Evolutionary conservation across 2,113 vertebrate genomes (phyloP).

Genomic region (Cinclus mexicanus): DNA sequence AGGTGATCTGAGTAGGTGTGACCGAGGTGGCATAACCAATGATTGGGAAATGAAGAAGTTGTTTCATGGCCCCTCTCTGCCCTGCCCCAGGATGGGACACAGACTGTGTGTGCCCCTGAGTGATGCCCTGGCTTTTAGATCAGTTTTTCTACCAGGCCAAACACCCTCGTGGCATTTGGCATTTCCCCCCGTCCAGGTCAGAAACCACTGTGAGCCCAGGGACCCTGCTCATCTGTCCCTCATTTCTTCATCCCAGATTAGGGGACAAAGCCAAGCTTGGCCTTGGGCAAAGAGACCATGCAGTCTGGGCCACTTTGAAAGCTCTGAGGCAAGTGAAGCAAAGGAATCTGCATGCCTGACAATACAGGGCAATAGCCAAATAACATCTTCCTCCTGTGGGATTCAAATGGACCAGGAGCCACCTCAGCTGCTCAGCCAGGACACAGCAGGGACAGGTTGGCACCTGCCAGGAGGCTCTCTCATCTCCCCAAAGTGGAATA

Average conservation of each 20-base stretch:
- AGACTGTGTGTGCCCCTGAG: background rate
- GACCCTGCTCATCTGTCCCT: background rate
- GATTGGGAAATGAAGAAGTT: background rate
- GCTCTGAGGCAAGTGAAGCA: background rate
- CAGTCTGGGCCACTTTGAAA: background rate
- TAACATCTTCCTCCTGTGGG: background rate
- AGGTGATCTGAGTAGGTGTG: no score
- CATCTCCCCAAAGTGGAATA: background rate
- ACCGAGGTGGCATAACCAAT: background rate
- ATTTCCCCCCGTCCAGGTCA: accelerated
- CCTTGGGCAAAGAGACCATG: background rate
- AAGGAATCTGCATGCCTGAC: background rate
- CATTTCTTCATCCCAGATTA: background rate
- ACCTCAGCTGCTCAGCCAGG: background rate
- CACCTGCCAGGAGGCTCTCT: background rate
- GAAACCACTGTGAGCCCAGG: background rate
- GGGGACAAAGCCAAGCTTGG: background rate
- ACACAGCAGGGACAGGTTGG: background rate
- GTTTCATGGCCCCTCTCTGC: background rate
- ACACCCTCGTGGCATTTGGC: accelerated
- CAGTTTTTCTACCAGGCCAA: background rate
- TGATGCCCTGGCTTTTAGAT: background rate
- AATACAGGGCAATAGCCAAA: background rate
- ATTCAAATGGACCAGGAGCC: background rate
- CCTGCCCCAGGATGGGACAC: background rate